Evolutionary conservation across 2,797 vertebrate species (phyloP).

Genomic region (Helostoma temminkii): DNA sequence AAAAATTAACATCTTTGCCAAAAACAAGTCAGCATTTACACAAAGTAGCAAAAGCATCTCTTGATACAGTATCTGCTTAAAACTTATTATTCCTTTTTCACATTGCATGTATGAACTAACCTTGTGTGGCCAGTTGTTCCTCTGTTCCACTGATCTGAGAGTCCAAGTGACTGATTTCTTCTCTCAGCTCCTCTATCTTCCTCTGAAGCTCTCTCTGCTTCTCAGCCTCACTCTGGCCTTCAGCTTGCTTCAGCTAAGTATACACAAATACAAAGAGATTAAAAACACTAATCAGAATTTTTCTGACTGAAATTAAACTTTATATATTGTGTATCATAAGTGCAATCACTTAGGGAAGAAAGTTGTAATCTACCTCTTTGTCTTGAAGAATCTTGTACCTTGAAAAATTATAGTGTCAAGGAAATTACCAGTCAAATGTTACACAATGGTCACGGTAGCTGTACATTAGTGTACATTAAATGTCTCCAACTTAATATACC

Average conservation of each 20-base stretch:
- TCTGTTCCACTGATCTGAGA: slow-evolving; percentile 82
- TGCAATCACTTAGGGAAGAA: background rate
- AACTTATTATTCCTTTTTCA: background rate
- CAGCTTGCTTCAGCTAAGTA: slow-evolving; percentile 68
- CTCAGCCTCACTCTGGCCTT: slow-evolving; percentile 75
- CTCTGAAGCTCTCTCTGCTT: slow-evolving; percentile 76
- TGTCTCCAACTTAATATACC: background rate
- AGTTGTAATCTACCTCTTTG: slow-evolving; percentile 78
- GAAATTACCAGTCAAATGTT: slow-evolving; percentile 24
- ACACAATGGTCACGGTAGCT: background rate
- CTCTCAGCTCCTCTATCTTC: slow-evolving; percentile 80
- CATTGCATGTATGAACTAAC: slow-evolving; percentile 54
- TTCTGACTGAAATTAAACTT: background rate
- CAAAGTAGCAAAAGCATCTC: background rate
- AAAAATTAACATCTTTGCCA: background rate
- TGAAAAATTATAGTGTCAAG: slow-evolving; percentile 67
- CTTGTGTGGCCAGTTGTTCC: slow-evolving; percentile 78
- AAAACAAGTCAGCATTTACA: background rate
- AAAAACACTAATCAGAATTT: background rate
- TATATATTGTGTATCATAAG: background rate
- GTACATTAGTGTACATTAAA: background rate
- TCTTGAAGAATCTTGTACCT: slow-evolving; percentile 85
- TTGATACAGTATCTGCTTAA: background rate
- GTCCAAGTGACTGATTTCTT: slow-evolving; percentile 83
- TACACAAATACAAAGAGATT: slow-evolving; percentile 10